These are phyloP conservation scores for Peromyscus aztecus DNA, from an alignment of 2,797 vertebrate genomes.

Conservation along the genomic window DNA sequence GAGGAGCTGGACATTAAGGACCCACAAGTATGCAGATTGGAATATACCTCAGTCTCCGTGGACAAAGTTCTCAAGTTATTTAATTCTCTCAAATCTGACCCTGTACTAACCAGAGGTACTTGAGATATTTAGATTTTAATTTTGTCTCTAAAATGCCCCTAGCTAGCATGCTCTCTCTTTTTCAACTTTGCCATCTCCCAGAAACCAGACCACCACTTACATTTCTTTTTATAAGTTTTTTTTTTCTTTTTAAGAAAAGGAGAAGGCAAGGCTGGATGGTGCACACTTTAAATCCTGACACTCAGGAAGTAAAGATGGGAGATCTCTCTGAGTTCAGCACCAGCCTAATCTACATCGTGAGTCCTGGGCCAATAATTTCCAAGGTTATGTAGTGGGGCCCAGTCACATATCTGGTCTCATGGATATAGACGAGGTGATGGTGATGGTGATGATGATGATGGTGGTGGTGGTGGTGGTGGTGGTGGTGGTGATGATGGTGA, in stretches of 20 bases:
- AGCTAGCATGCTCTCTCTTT: background rate
- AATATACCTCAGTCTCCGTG: background rate
- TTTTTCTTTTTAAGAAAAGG: background rate
- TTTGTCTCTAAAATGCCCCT: constrained; percentile 1
- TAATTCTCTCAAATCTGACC: background rate
- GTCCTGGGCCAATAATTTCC: background rate
- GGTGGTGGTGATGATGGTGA: no score
- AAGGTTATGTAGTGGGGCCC: background rate
- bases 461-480: fast-evolving
- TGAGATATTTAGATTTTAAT: constrained; percentile 27
- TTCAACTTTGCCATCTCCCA: background rate
- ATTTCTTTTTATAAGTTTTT: background rate
- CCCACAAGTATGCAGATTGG: background rate
- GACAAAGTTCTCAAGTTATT: background rate
- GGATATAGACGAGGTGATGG: fast-evolving
- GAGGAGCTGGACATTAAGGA: background rate
- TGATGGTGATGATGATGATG: no score
- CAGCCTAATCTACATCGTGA: background rate
- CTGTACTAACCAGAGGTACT: background rate
- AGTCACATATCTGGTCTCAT: background rate
- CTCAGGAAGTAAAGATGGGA: background rate
- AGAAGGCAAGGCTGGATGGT: background rate
- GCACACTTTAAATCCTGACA: background rate
- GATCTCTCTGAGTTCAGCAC: background rate
- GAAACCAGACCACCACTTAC: background rate